Percentiles rank a stretch among this genome's conserved stretches.
Evolutionary conservation across 2,113 vertebrate genomes (phyloP).

Genomic region (Oryzias javanicus): DNA sequence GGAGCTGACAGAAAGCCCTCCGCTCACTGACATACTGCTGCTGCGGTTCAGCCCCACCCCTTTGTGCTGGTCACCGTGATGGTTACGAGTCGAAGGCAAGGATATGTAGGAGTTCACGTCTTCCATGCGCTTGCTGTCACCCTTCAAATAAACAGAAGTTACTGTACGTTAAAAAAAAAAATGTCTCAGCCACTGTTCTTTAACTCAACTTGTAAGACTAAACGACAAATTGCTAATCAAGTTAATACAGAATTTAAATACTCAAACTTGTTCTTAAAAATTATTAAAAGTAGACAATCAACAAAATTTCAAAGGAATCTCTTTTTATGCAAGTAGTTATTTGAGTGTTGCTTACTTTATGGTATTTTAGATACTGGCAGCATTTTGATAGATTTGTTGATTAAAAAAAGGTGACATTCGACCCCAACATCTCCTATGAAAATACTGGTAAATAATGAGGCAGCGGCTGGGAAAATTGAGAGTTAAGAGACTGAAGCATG

Average conservation of each 20-base stretch:
- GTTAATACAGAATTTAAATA: too few species aligned
- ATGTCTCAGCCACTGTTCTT: too few species aligned
- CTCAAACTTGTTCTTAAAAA: too few species aligned
- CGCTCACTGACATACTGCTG: slow-evolving; percentile 70
- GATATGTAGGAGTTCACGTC: slow-evolving; percentile 86
- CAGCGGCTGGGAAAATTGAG: slow-evolving; percentile 14
- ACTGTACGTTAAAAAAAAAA: too few species aligned
- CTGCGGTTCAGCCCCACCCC: slow-evolving; percentile 77
- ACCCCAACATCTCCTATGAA: slow-evolving; percentile 17
- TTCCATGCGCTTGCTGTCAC: slow-evolving; percentile 98
- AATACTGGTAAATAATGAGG: slow-evolving; percentile 25
- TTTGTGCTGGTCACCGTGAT: slow-evolving; percentile 79
- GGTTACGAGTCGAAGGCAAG: slow-evolving; percentile 82
- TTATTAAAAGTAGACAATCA: too few species aligned
- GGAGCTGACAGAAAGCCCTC: slow-evolving; percentile 87
- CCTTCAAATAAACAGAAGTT: slow-evolving; percentile 69
- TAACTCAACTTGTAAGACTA: too few species aligned
- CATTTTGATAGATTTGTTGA: background rate
- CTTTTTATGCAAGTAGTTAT: too few species aligned
- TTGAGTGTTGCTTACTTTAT: too few species aligned
- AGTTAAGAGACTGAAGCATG: slow-evolving; percentile 30
- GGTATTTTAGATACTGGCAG: background rate
- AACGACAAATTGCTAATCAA: too few species aligned
- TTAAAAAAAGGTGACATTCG: slow-evolving; percentile 3
- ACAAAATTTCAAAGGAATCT: too few species aligned